phyloP scores from a whole-genome alignment of 2,888 invertebrate genomes.

The Bursaphelenchus okinawaensis region DNA sequence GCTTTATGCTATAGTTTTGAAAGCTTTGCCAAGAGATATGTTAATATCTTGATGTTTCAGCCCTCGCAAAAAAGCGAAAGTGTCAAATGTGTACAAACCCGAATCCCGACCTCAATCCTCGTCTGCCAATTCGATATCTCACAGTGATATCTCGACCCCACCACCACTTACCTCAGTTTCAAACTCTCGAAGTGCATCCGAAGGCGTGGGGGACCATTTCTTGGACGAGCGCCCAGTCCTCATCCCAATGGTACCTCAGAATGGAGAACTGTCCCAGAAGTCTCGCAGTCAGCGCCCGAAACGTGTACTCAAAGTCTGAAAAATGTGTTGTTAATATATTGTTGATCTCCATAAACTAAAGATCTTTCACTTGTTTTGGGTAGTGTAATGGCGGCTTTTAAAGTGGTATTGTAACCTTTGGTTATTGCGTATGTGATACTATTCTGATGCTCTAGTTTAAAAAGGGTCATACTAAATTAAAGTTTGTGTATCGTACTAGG shows the following conservation, averaged over 20 bases:
- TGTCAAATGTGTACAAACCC: not conserved
- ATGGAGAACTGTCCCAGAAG: not conserved
- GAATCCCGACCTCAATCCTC: not conserved
- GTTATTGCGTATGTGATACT: too few species aligned
- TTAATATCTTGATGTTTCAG: not conserved
- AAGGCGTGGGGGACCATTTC: not conserved
- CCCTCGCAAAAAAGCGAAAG: not conserved
- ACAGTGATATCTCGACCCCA: not conserved
- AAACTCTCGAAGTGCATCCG: not conserved
- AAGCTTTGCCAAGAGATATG: too few species aligned
- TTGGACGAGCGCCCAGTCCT: not conserved
- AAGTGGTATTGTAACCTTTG: too few species aligned
- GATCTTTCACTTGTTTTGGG: too few species aligned
- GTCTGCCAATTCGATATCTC: not conserved
- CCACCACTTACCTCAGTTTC: not conserved
- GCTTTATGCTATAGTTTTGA: too few species aligned
- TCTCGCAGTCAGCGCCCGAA: not conserved
- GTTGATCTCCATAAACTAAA: not conserved
- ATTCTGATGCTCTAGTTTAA: too few species aligned
- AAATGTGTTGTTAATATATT: not conserved
- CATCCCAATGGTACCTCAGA: not conserved
- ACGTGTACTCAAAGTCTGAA: not conserved
- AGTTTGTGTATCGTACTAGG: too few species aligned
- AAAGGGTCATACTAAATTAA: too few species aligned
- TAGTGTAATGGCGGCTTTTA: too few species aligned